phyloP scores from a whole-genome alignment of 1,140 invertebrate genomes.

The Drosophila prosaltans region DNA sequence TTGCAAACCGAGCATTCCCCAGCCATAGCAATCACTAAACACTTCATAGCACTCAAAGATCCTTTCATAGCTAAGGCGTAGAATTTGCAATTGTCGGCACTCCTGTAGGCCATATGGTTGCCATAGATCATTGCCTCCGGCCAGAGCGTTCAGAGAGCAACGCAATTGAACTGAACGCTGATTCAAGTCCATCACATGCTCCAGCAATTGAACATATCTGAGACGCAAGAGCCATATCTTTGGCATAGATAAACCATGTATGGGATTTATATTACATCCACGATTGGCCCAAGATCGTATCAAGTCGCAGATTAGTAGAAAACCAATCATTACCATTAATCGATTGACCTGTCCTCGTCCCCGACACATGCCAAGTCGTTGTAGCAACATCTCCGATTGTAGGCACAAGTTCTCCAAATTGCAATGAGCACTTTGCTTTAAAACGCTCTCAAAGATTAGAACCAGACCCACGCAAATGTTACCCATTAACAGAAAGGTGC shows the following conservation, averaged over 20 bases:
- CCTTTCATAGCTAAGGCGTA: slow-evolving; percentile 60
- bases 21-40: slow-evolving; percentile 69
- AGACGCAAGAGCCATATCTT: slow-evolving; percentile 48
- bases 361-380: slow-evolving; percentile 54
- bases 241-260: slow-evolving; percentile 44
- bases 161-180: slow-evolving; percentile 43
- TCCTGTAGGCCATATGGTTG: slow-evolving; percentile 61
- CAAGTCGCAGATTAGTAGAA: slow-evolving; percentile 35
- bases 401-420: slow-evolving; percentile 42
- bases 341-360: slow-evolving; percentile 14
- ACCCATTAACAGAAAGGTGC: slow-evolving; percentile 37
- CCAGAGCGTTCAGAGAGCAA: slow-evolving; percentile 34
- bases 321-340: slow-evolving; percentile 34
- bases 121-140: slow-evolving; percentile 61
- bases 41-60: slow-evolving; percentile 65
- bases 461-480: slow-evolving; percentile 38
- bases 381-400: slow-evolving; percentile 53
- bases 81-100: slow-evolving; percentile 50
- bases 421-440: slow-evolving; percentile 28
- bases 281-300: slow-evolving; percentile 33
- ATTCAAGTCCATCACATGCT: slow-evolving; percentile 62
- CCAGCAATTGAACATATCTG: slow-evolving; percentile 60
- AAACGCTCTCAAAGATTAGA: slow-evolving; percentile 46
- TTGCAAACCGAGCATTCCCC: slow-evolving; percentile 65
- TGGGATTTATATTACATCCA: slow-evolving; percentile 25